Conservation (phyloP, 2,888 invertebrate species). For the Rhabditophanes sp. region DNA sequence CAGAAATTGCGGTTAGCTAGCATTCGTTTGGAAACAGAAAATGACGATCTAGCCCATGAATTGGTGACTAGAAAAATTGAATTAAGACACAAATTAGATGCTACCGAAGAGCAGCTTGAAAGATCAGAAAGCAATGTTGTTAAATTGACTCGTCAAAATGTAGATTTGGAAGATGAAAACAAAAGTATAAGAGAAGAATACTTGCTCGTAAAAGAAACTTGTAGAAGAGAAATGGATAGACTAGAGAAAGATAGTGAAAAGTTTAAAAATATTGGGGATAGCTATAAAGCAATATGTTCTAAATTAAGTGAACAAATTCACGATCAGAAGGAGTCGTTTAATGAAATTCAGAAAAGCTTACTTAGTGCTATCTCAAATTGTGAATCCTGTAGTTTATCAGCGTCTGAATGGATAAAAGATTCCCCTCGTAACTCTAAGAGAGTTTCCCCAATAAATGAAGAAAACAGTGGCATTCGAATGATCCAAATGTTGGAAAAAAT, state of each 20-base stretch:
- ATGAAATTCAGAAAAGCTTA: too few relatives aligned
- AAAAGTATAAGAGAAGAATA: constrained; percentile 54
- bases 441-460: too few relatives aligned
- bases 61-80: constrained; percentile 52
- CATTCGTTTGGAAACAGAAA: constrained; percentile 52
- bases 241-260: too few relatives aligned
- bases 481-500: constrained; percentile 18
- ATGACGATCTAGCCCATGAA: constrained; percentile 53
- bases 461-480: constrained; percentile 3
- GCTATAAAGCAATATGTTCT: too few relatives aligned
- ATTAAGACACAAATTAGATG: constrained; percentile 49
- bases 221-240: constrained; percentile 11
- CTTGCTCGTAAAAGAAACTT: constrained; percentile 25
- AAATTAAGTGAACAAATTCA: too few relatives aligned
- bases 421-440: too few relatives aligned
- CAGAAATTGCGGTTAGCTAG: constrained; percentile 46
- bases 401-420: too few relatives aligned
- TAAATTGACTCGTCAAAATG: constrained; percentile 47
- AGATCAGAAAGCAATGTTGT: constrained; percentile 46
- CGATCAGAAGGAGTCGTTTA: too few relatives aligned
- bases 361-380: too few relatives aligned
- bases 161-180: constrained; percentile 60
- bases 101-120: constrained; percentile 47
- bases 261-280: too few relatives aligned
- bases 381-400: too few relatives aligned